These are phyloP conservation scores for Megaptera novaeangliae DNA, from an alignment of 2,113 vertebrate species.

Conservation along the genomic window DNA sequence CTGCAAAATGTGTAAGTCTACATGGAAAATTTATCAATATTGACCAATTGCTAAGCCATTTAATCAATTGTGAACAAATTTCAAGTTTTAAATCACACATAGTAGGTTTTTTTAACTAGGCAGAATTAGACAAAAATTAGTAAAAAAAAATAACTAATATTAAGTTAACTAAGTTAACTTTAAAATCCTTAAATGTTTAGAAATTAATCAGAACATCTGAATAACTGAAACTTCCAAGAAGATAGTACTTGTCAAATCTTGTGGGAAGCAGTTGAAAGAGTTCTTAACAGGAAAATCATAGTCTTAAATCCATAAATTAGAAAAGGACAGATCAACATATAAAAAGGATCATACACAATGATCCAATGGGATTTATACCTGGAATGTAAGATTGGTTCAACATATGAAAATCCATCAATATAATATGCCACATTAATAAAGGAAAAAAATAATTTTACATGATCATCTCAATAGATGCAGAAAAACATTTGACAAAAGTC, in stretches of 20 bases:
- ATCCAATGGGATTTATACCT: background rate
- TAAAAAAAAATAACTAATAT: background rate
- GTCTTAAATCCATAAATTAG: background rate
- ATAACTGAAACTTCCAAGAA: background rate
- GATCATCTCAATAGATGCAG: background rate
- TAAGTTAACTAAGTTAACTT: background rate
- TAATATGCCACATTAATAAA: background rate
- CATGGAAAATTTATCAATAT: background rate
- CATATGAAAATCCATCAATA: background rate
- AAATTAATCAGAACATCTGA: background rate
- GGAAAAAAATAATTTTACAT: background rate
- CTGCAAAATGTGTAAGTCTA: background rate
- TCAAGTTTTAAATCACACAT: background rate
- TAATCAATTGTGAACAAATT: background rate
- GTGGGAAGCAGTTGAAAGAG: background rate
- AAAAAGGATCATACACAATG: background rate
- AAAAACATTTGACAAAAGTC: background rate
- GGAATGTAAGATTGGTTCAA: background rate
- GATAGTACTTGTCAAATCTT: background rate
- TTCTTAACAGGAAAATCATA: background rate
- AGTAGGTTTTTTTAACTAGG: background rate
- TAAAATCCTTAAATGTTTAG: background rate
- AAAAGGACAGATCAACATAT: background rate
- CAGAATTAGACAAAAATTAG: background rate
- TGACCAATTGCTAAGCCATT: background rate